phyloP scores from a whole-genome alignment of 2,797 vertebrate genomes.

The Phoxinus dragarum region DNA sequence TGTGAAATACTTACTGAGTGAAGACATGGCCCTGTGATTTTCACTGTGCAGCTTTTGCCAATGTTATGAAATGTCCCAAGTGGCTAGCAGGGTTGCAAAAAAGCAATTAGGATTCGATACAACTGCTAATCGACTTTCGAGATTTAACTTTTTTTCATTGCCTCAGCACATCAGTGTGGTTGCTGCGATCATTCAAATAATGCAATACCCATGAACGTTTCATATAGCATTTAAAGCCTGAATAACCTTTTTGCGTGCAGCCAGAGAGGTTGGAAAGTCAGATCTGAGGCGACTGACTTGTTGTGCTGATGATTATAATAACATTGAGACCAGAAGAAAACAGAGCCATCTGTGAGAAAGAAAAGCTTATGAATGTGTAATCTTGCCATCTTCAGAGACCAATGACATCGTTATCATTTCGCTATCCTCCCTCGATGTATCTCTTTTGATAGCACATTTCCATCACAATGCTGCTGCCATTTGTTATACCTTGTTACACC shows the following conservation, averaged over 20 bases:
- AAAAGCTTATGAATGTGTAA: slow-evolving; percentile 1
- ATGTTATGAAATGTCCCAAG: not conserved
- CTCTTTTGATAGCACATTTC: not conserved
- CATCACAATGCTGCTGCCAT: not conserved
- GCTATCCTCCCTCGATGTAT: not conserved
- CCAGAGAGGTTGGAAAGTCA: not conserved
- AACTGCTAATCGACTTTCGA: not conserved
- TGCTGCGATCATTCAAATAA: slow-evolving; percentile 8
- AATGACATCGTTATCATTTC: not conserved
- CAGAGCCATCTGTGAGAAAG: not conserved
- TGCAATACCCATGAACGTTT: not conserved
- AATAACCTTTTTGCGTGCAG: not conserved
- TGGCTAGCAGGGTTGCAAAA: not conserved
- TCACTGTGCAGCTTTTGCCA: not conserved
- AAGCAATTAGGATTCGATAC: not conserved
- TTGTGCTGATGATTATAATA: slow-evolving; percentile 2
- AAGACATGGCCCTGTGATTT: not conserved
- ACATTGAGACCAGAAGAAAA: not conserved
- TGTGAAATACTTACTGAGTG: slow-evolving; percentile 6
- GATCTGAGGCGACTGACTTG: slow-evolving; percentile 8
- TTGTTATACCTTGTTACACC: not conserved
- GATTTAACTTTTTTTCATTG: not conserved
- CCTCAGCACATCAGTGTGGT: not conserved
- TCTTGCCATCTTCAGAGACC: not conserved
- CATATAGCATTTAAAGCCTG: not conserved